Evolutionary conservation across 2,113 vertebrate species (phyloP).

Genomic region (Poecile atricapillus): DNA sequence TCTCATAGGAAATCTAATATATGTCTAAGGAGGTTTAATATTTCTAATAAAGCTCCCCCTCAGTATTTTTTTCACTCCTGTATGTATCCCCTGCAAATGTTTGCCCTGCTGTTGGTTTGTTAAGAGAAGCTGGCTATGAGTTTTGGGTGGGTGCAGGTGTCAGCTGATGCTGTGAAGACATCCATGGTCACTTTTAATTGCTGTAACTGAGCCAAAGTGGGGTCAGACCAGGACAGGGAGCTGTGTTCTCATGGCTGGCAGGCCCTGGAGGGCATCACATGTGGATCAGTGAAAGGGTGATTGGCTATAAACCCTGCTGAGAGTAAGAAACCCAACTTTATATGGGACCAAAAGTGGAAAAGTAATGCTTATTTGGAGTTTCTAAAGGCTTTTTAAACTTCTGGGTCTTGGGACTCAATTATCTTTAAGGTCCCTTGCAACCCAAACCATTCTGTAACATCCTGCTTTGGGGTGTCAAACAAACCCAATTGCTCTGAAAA

Average conservation of each 20-base stretch:
- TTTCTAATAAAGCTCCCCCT: background rate
- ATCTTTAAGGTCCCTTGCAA: background rate
- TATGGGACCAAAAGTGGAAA: background rate
- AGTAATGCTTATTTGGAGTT: too few species aligned
- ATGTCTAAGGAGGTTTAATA: background rate
- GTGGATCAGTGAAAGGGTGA: background rate
- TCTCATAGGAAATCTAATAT: background rate
- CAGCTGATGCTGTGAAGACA: accelerated
- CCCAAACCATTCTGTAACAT: background rate
- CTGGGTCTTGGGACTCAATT: background rate
- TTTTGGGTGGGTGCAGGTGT: too few species aligned
- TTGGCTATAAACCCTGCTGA: background rate
- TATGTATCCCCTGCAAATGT: background rate
- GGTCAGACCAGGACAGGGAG: background rate
- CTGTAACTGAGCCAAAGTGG: background rate
- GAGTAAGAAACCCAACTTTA: background rate
- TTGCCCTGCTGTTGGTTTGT: background rate
- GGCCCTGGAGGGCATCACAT: background rate
- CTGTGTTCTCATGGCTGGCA: background rate
- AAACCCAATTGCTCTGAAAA: background rate
- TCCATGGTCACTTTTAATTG: background rate
- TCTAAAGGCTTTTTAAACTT: too few species aligned
- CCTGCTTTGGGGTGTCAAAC: background rate
- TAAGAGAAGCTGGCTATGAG: background rate
- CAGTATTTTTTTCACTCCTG: background rate